Evolutionary conservation across 2,888 invertebrate genomes (phyloP).

Genomic region (Drosophila silvestris): DNA sequence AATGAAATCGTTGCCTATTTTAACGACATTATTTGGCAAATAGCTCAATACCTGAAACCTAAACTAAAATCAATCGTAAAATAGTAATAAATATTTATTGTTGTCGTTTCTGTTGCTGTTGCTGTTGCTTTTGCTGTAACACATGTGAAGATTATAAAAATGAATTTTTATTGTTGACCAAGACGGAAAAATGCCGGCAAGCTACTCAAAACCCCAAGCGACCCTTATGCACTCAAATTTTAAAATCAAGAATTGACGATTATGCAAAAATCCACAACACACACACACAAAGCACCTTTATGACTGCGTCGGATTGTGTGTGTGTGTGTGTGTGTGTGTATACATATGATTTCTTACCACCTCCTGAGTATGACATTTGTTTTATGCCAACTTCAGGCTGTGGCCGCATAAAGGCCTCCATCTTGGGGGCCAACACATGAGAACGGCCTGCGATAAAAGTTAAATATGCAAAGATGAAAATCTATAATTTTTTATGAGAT

Average conservation of each 20-base stretch:
- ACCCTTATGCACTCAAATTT: conserved; percentile 56
- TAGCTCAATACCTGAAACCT: conserved; percentile 40
- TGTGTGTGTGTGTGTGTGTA: conserved; percentile 32
- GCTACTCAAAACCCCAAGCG: conserved; percentile 1
- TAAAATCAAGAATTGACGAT: conserved; percentile 79
- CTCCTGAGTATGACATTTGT: conserved; percentile 77
- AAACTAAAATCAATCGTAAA: conserved; percentile 76
- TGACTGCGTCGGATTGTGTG: conserved; percentile 26
- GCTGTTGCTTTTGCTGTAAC: conserved; percentile 51
- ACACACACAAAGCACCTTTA: conserved; percentile 62
- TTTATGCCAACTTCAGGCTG: conserved; percentile 75
- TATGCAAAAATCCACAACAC: conserved; percentile 73
- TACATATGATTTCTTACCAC: conserved; percentile 56
- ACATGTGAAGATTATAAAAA: conserved; percentile 78
- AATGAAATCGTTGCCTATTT: conserved; percentile 15
- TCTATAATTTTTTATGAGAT: conserved; percentile 79
- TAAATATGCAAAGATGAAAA: conserved; percentile 81
- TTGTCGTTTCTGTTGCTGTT: conserved; percentile 14
- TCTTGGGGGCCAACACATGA: conserved; percentile 64
- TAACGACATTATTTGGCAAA: conserved; percentile 66
- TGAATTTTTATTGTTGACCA: conserved; percentile 76
- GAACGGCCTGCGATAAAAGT: conserved; percentile 72
- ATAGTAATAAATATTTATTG: conserved; percentile 78
- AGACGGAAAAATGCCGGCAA: conserved; percentile 31
- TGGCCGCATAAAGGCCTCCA: conserved; percentile 62